A percentile compares a stretch with the other conserved stretches of the same genome.
These are phyloP conservation scores for Hydrocynus forskahlii DNA, from an alignment of 2,797 vertebrate genomes.

Conservation along the genomic window DNA sequence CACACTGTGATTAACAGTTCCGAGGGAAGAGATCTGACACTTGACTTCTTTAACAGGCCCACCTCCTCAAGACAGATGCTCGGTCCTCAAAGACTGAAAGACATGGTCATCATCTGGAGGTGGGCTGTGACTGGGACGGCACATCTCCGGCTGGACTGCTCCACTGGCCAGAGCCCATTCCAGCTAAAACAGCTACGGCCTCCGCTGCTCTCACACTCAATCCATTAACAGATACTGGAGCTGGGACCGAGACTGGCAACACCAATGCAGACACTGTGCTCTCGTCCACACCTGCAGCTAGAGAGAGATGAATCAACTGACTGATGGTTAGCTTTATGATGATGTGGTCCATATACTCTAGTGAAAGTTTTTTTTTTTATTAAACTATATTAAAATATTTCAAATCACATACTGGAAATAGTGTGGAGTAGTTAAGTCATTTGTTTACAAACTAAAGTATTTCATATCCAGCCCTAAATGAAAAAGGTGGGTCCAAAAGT, in stretches of 20 bases:
- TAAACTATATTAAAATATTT: too few species aligned
- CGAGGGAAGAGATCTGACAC: constrained; percentile 50
- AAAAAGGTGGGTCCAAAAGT: too few species aligned
- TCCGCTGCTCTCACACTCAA: constrained; percentile 90
- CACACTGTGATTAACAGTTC: constrained; percentile 48
- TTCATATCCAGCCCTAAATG: too few species aligned
- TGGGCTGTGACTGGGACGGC: constrained; percentile 86
- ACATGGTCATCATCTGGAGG: constrained; percentile 89
- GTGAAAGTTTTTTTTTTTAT: too few species aligned
- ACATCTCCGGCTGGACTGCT: constrained; percentile 83
- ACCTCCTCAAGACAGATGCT: constrained; percentile 57
- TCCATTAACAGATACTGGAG: constrained; percentile 84
- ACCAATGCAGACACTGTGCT: constrained; percentile 66
- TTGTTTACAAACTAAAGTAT: too few species aligned
- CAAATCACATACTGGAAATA: too few species aligned
- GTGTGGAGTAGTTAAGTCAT: too few species aligned
- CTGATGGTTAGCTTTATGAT: background rate
- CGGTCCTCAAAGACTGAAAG: constrained; percentile 65
- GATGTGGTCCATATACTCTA: too few species aligned
- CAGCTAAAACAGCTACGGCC: constrained; percentile 90
- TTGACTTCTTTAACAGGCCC: constrained; percentile 29
- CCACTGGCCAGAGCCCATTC: constrained; percentile 88
- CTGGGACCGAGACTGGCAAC: constrained; percentile 69
- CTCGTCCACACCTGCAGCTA: constrained; percentile 82
- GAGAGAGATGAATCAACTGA: constrained; percentile 71